Evolutionary conservation across 2,113 vertebrate genomes (phyloP), one percentile per base, ranked within the genome.

Genomic region (Rallus limicola): DNA sequence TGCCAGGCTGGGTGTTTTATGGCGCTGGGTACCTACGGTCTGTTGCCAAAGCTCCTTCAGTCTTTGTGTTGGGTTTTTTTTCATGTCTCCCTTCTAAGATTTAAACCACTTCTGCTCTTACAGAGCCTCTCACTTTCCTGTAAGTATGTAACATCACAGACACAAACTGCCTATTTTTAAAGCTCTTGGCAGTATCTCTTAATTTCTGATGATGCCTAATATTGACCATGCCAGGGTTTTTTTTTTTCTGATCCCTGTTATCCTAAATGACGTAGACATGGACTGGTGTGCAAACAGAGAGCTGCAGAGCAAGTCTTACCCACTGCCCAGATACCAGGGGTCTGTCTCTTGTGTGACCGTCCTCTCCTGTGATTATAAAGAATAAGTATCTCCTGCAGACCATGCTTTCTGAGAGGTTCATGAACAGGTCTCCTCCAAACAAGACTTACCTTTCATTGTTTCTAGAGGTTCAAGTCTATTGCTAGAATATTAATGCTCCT

Each of bases 401-500:
- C n/a, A 40, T 1, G 0, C 68, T 83, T 95, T 75, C 36, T 18
- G 11, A 60, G 23, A 71, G 16, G 14, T 70, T 94, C 92, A 93
- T 38, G 38, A 29, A 16, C 52, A 81, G 33, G 34, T 72, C 56
- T 70, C 4, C 7, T 17, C 34, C 40, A 67, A 81, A 91, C 8
- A 67, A 78, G 55, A 52, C 24, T 56, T 63, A 75, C 16, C 10
- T 90, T 93, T 90, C 88, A 56, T 93, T 92, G 65, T 80, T 93
- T 89, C 56, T 80, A 81, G 44, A 68, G 20, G 14, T 53, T 86
- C 42, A 56, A 81, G 24, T 33, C 38, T 71, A 50, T 83, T 94
- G 52, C 79, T 96, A 67, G 46, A 78, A 86, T 81, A 90, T 64
- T 81, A 95, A 75, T 16, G 28, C 42, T 92, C 53, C 48, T 90